Percentiles rank a stretch among this genome's conserved stretches.
Conservation (phyloP, 2,797 vertebrate species). For the Pteropus rufus region DNA sequence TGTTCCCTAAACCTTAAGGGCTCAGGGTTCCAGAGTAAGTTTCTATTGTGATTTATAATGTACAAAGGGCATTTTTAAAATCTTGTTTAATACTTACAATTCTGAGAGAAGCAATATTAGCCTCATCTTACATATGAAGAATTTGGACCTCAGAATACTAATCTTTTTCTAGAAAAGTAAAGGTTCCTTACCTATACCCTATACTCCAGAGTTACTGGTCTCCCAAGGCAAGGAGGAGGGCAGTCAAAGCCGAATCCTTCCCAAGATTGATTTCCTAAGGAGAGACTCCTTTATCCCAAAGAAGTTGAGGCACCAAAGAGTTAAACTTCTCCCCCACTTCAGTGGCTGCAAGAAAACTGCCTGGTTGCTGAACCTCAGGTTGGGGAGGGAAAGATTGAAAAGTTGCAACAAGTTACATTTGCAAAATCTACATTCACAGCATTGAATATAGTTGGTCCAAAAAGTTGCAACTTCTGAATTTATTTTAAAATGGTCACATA, state of each 20-base stretch:
- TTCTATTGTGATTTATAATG: background rate
- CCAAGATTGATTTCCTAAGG: background rate
- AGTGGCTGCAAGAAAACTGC: background rate
- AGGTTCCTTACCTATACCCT: background rate
- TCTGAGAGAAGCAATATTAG: background rate
- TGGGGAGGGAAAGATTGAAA: background rate
- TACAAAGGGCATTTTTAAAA: background rate
- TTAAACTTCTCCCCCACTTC: background rate
- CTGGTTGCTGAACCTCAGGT: background rate
- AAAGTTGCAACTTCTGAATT: background rate
- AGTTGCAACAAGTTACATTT: background rate
- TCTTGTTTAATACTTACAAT: background rate
- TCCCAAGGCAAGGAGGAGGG: background rate
- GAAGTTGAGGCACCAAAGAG: background rate
- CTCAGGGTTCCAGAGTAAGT: background rate
- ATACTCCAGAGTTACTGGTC: background rate
- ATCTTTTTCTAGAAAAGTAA: background rate
- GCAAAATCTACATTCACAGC: background rate
- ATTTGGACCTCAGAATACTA: background rate
- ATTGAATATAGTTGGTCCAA: background rate
- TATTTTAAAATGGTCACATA: constrained; percentile 26
- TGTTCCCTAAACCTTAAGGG: background rate
- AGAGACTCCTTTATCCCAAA: background rate
- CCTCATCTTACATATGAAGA: background rate
- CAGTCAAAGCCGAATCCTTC: background rate